These are phyloP conservation scores for Andricus grossulariae DNA, from an alignment of 1,140 invertebrate species.

Conservation along the genomic window DNA sequence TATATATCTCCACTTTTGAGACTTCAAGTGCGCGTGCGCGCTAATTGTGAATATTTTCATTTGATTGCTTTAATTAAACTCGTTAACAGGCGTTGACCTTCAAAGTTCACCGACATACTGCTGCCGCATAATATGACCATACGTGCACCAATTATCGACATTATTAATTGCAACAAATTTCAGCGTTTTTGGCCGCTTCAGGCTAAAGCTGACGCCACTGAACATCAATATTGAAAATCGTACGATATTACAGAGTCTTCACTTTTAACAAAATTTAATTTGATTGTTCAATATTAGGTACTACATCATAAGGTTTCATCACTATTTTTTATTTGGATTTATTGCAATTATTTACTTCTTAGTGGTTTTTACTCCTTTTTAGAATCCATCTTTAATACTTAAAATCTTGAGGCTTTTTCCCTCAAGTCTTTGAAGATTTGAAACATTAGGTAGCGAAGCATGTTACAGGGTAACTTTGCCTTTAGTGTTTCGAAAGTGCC, in stretches of 20 bases:
- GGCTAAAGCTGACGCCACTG: slow-evolving; percentile 19
- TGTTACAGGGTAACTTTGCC: not conserved
- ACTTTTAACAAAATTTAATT: not conserved
- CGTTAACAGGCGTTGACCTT: slow-evolving; percentile 65
- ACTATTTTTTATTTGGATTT: not conserved
- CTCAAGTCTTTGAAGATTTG: not conserved
- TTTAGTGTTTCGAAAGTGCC: slow-evolving; percentile 15
- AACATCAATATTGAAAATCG: not conserved
- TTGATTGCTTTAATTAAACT: slow-evolving; percentile 70
- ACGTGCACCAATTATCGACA: slow-evolving; percentile 59
- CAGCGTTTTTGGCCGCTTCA: slow-evolving; percentile 43
- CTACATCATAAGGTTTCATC: not conserved
- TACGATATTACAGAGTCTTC: not conserved
- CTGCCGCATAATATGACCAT: slow-evolving; percentile 30
- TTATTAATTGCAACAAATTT: slow-evolving; percentile 57
- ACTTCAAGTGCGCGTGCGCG: slow-evolving; percentile 30
- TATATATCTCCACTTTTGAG: not conserved
- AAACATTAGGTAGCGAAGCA: not conserved
- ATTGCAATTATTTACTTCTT: not conserved
- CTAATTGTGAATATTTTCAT: slow-evolving; percentile 67
- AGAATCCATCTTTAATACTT: too few relatives aligned
- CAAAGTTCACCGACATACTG: slow-evolving; percentile 62
- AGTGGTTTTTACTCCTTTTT: not conserved
- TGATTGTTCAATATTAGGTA: too few relatives aligned
- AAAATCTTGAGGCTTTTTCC: too few relatives aligned